phyloP scores from a whole-genome alignment of 2,888 invertebrate species.

The Uloborus plumipes region DNA sequence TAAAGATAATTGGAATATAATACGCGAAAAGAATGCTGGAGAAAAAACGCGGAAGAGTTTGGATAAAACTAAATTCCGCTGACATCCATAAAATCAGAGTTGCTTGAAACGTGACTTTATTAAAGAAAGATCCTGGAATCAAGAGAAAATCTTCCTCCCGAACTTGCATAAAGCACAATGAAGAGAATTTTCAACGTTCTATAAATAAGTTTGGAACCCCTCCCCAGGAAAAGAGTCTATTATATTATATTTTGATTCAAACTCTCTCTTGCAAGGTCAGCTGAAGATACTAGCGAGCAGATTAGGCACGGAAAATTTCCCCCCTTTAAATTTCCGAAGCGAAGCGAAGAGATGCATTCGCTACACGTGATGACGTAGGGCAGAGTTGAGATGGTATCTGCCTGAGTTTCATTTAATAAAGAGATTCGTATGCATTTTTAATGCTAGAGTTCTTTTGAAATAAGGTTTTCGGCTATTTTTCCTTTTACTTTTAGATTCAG shows the following conservation, averaged over 20 bases:
- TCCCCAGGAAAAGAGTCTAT: slow-evolving; percentile 27
- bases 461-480: too few relatives aligned
- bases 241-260: slow-evolving; percentile 10
- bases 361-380: too few relatives aligned
- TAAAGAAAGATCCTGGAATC: slow-evolving; percentile 2
- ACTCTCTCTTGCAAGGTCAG: slow-evolving; percentile 37
- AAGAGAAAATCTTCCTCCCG: neutral
- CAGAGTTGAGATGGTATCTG: too few relatives aligned
- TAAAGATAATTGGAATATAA: too few relatives aligned
- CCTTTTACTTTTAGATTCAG: too few relatives aligned
- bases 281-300: slow-evolving; percentile 41
- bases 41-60: too few relatives aligned
- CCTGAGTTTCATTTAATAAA: too few relatives aligned
- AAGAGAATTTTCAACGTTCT: slow-evolving; percentile 15
- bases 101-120: slow-evolving; percentile 39
- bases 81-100: slow-evolving; percentile 41
- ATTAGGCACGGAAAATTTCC: slow-evolving; percentile 56
- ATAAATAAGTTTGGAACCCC: slow-evolving; percentile 26
- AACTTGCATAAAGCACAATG: slow-evolving; percentile 9
- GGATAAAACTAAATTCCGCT: slow-evolving; percentile 31
- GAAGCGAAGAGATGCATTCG: too few relatives aligned
- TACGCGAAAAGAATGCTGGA: too few relatives aligned
- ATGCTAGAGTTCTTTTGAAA: too few relatives aligned
- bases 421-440: too few relatives aligned
- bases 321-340: slow-evolving; percentile 9